Evolutionary conservation across 2,797 vertebrate genomes (phyloP), one percentile per base, ranked within the genome.

Genomic region (Staurois parvus): DNA sequence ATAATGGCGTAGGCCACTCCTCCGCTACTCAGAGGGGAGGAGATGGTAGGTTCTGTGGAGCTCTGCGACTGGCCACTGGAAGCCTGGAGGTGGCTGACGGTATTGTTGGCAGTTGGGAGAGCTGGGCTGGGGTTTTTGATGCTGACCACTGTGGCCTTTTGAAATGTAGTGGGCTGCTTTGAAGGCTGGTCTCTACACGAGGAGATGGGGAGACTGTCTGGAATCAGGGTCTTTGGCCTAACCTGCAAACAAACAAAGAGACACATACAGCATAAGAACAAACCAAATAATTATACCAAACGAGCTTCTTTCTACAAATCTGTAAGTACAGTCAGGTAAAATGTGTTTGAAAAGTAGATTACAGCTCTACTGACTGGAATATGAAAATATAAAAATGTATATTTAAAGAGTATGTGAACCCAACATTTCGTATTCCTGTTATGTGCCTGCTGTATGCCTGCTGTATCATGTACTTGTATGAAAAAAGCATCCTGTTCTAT

Each of bases 211-310:
- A 99, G 97, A 96, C 98, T 98, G 92, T 98, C 96, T 85, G 98
- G 98, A 94, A 99, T 99, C 94, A 96, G 95, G 89, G 96, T 98
- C 97, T 98, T 99, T 97, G 98, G 98, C 96, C 97, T 97, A 95
- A 99, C 97, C 98, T 99, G 90, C 42, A 79, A 87, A 70, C n/a
- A 83, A 79, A 91, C 17, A 72, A n/a, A 13, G 42, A 24, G 30
- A 72, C 0, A 79, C 77, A 52, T 52, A 52, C 48, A 52, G 48
- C 13, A 75, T 26, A 59, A 56, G 40, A 52, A 19, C 15, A 52
- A 19, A 52, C 4, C 40, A 48, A 45, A 45, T 1, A 12, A 48
- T 48, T 15, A 48, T 52, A 52, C 19, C 17, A 52, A 52, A 52
- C 3, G 4, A 17, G 15, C 48, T 19, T 19, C 17, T 17, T 52